phyloP scores from a whole-genome alignment of 1,140 invertebrate species.

The Apis dorsata region DNA sequence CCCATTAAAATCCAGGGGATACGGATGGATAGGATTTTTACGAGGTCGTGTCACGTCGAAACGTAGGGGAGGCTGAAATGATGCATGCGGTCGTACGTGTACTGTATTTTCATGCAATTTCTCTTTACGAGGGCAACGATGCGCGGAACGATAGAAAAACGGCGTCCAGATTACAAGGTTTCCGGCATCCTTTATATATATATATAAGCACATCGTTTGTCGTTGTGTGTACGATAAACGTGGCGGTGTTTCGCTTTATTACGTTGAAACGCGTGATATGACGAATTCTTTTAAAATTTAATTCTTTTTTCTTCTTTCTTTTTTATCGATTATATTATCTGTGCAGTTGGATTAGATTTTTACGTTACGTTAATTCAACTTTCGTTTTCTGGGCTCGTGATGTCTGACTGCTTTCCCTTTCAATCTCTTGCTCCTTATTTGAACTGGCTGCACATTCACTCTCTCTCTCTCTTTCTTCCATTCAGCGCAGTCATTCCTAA shows the following conservation, averaged over 20 bases:
- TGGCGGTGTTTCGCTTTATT: background rate
- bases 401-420: too few relatives aligned
- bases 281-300: too few relatives aligned
- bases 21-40: background rate
- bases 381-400: too few relatives aligned
- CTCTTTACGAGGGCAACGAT: background rate
- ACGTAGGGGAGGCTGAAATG: background rate
- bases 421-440: too few relatives aligned
- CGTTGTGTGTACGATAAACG: background rate
- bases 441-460: too few relatives aligned
- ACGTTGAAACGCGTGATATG: background rate
- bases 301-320: too few relatives aligned
- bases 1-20: background rate
- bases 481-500: too few relatives aligned
- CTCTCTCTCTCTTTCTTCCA: too few relatives aligned
- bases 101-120: conserved; percentile 26
- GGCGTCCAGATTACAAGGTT: conserved; percentile 4
- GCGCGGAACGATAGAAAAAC: background rate
- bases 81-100: conserved; percentile 23
- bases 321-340: too few relatives aligned
- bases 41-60: conserved; percentile 1
- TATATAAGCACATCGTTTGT: background rate
- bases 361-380: too few relatives aligned
- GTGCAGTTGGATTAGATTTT: too few relatives aligned
- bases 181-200: background rate